Evolutionary conservation across 2,113 vertebrate species (phyloP).

Genomic region (Erinaceus europaeus): DNA sequence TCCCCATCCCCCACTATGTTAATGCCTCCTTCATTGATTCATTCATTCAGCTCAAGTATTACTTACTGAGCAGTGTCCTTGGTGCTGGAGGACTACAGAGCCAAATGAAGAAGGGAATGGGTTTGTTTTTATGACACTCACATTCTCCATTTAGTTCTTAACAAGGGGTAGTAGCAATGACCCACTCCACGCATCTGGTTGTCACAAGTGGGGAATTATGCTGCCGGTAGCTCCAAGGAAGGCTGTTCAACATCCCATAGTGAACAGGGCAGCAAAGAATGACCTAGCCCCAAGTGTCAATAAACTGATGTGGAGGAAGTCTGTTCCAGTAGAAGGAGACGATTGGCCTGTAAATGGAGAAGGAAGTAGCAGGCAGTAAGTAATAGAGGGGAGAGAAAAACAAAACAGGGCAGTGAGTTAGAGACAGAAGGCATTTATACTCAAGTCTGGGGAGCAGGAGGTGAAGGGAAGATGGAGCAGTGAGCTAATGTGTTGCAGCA

Average conservation of each 20-base stretch:
- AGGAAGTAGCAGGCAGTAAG: background rate
- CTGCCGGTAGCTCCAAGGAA: rapidly evolving
- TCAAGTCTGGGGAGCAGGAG: background rate
- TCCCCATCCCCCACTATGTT: rapidly evolving
- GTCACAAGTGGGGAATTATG: background rate
- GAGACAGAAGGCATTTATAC: background rate
- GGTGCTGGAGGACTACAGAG: background rate
- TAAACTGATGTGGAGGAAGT: background rate
- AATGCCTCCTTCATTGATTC: background rate
- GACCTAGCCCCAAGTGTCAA: background rate
- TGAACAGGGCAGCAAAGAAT: background rate
- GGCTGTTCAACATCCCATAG: background rate
- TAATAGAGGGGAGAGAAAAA: background rate
- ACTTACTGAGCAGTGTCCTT: background rate
- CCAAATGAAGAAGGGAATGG: background rate
- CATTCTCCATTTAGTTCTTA: no score
- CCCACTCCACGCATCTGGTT: no score
- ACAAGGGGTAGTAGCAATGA: no score
- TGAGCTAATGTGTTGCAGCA: background rate
- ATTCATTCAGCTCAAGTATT: background rate
- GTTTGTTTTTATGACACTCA: background rate
- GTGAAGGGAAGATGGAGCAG: background rate
- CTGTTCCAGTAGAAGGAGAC: background rate
- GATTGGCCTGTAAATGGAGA: background rate
- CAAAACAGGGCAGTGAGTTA: background rate